Base-by-base conservation (phyloP, 2,113 vertebrate species). In the Odocoileus hemionus region DNA sequence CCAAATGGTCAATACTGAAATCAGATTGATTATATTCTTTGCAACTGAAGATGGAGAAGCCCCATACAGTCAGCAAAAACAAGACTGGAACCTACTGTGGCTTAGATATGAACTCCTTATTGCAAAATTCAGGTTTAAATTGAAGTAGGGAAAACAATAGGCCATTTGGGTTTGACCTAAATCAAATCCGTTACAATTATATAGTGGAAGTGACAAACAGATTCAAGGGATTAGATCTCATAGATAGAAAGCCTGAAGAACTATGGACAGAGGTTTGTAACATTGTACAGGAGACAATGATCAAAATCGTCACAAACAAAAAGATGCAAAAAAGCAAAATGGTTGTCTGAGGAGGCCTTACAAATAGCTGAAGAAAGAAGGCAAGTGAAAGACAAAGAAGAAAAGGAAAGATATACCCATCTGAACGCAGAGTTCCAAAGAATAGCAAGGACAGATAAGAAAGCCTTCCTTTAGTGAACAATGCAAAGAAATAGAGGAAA, bases 271-370 rank as follows among this genome's bases (percentile, higher is more conserved):
- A 36, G 67, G 19, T 39, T 36, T 70, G n/a, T 70, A 70, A 36
- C n/a, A 6, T 23, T 12, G n/a, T 23, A 12, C 4, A 36, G n/a
- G n/a, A 70, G n/a, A n/a, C 0, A 0, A 39, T 23, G n/a, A 70
- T 36, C 19, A 70, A 70, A 70, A 70, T 23, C 4, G 9, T 70
- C 19, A 23, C 67, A 70, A 70, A 70, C 17, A 36, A 70, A 36
- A 36, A 70, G 9, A 36, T 36, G 64, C n/a, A 36, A 70, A 70
- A 36, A 19, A 19, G 9, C n/a, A 70, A 70, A 70, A 70, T 23
- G 19, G 19, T 70, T 70, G n/a, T 70, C 9, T 70, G 64, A 70
- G 64, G 64, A 36, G n/a, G 19, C 19, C n/a, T 70, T 70, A 70
- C 19, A 70, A 70, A 70, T 1, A 36, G 9, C 64, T 23, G 64